phyloP scores from a whole-genome alignment of 2,888 invertebrate species.

The Schizotus pectinicornis region DNA sequence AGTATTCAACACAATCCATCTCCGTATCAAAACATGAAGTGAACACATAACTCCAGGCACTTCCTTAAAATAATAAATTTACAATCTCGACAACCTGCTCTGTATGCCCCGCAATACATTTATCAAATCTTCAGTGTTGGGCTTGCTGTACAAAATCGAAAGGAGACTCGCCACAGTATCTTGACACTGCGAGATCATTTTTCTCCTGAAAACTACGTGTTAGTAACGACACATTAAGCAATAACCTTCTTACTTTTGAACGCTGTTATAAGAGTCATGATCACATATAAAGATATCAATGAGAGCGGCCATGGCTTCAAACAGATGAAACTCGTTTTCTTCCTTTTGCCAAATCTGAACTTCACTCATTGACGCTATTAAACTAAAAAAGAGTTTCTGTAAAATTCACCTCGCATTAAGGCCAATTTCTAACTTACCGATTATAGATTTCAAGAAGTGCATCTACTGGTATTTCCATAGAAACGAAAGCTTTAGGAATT shows the following conservation, averaged over 20 bases:
- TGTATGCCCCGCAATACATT: slow-evolving; percentile 65
- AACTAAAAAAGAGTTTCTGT: slow-evolving; percentile 55
- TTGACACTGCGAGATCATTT: slow-evolving; percentile 72
- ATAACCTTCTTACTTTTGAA: slow-evolving; percentile 55
- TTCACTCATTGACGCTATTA: slow-evolving; percentile 63
- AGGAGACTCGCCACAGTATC: slow-evolving; percentile 78
- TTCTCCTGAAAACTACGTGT: slow-evolving; percentile 62
- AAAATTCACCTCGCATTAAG: not conserved
- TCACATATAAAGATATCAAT: slow-evolving; percentile 72
- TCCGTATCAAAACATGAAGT: not conserved
- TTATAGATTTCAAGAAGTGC: slow-evolving; percentile 84
- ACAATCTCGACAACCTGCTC: slow-evolving; percentile 69
- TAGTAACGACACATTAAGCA: not conserved
- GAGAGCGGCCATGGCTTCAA: slow-evolving; percentile 76
- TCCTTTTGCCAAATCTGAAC: slow-evolving; percentile 80
- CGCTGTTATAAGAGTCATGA: slow-evolving; percentile 64
- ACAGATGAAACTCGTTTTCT: slow-evolving; percentile 85
- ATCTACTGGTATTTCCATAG: slow-evolving; percentile 78
- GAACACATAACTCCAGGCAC: slow-evolving; percentile 19
- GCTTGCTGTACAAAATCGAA: slow-evolving; percentile 77
- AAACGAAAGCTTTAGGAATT: slow-evolving; percentile 78
- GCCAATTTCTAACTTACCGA: slow-evolving; percentile 63
- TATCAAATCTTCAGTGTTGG: slow-evolving; percentile 69
- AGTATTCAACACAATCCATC: no score
- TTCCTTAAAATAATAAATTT: slow-evolving; percentile 58